Evolutionary conservation across 35 echinoderm and acorn worm genomes (phyloP).

Genomic region (Apostichopus japonicus): DNA sequence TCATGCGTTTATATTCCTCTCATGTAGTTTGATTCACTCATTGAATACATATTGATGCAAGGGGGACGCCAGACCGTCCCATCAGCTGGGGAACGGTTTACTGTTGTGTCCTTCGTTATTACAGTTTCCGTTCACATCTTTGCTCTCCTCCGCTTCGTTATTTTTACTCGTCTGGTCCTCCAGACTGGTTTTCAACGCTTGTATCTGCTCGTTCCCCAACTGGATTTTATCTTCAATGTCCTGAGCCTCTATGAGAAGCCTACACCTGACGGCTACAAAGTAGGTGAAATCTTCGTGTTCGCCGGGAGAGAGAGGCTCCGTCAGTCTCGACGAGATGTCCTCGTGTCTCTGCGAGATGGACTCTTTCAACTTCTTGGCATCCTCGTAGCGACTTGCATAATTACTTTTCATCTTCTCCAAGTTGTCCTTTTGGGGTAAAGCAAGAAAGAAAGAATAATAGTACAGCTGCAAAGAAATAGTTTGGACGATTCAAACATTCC

Average conservation of each 20-base stretch:
- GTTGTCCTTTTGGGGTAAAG: slow-evolving; percentile 46
- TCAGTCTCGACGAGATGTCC: slow-evolving; percentile 68
- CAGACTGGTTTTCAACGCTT: slow-evolving; percentile 79
- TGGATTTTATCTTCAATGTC: slow-evolving; percentile 85
- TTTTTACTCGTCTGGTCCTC: slow-evolving; percentile 29
- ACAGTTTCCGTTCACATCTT: slow-evolving; percentile 59
- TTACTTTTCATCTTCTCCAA: slow-evolving; percentile 81
- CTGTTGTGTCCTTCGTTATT: slow-evolving; percentile 15
- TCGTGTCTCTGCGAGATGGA: slow-evolving; percentile 72
- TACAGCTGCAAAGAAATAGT: too few relatives aligned
- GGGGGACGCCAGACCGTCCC: neutral
- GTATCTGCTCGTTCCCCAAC: slow-evolving; percentile 87
- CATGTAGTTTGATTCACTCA: too few relatives aligned
- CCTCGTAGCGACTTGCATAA: slow-evolving; percentile 68
- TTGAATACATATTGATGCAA: too few relatives aligned
- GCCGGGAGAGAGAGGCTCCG: slow-evolving; percentile 56
- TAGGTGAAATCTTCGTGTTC: slow-evolving; percentile 87
- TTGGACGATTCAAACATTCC: too few relatives aligned
- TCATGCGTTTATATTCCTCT: too few relatives aligned
- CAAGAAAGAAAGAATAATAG: neutral
- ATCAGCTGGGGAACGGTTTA: slow-evolving; percentile 40
- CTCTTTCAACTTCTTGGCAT: slow-evolving; percentile 88
- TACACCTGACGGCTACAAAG: slow-evolving; percentile 53
- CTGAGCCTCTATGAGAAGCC: slow-evolving; percentile 67
- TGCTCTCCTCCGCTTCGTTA: slow-evolving; percentile 17